phyloP scores from a whole-genome alignment of 2,888 invertebrate genomes.

The Alsophila aescularia region DNA sequence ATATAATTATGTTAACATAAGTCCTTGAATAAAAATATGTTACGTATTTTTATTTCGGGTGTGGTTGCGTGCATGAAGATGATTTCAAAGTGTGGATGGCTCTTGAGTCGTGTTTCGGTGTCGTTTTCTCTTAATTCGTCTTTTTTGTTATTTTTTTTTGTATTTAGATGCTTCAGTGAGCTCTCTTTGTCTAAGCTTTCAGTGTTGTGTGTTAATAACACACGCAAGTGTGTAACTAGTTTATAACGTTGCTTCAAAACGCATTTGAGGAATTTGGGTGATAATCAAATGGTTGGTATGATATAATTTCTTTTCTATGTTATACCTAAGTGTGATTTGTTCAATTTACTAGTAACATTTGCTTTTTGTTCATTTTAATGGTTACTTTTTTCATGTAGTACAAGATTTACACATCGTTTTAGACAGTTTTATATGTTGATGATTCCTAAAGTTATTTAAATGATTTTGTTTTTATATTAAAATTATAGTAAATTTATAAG shows the following conservation, averaged over 20 bases:
- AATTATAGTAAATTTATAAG: conserved; percentile 74
- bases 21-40: conserved; percentile 32
- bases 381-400: conserved; percentile 39
- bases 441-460: conserved; percentile 35
- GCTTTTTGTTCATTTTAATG: conserved; percentile 23
- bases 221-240: conserved; percentile 43
- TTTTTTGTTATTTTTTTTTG: conserved; percentile 49
- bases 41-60: conserved; percentile 26
- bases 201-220: conserved; percentile 72
- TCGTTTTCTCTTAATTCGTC: conserved; percentile 73
- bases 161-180: conserved; percentile 56
- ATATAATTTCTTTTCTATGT: conserved; percentile 16
- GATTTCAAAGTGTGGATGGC: conserved; percentile 53
- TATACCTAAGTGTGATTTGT: conserved; percentile 10
- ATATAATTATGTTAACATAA: neutral
- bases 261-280: conserved; percentile 81
- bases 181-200: conserved; percentile 70
- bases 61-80: conserved; percentile 56
- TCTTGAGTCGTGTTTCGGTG: conserved; percentile 72
- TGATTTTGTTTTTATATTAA: conserved; percentile 47
- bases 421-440: conserved; percentile 34
- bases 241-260: conserved; percentile 65
- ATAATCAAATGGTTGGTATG: conserved; percentile 73
- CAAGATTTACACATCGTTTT: conserved; percentile 41
- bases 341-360: conserved; percentile 3